phyloP scores from a whole-genome alignment of 2,888 invertebrate genomes.

The Pyrrhia umbra region DNA sequence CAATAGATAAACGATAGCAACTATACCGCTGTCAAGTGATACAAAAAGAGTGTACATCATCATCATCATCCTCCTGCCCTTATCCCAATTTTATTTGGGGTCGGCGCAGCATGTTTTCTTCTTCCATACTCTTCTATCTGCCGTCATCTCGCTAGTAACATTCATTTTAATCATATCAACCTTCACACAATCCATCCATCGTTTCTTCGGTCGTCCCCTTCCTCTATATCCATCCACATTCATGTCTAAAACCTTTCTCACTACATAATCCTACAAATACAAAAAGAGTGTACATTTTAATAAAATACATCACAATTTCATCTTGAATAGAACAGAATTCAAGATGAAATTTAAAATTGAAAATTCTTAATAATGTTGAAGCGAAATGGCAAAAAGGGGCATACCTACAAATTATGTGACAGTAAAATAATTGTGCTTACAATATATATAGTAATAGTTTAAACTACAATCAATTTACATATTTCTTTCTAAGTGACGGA shows the following conservation, averaged over 20 bases:
- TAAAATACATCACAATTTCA: constrained; percentile 8
- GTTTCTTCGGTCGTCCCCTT: too few relatives aligned
- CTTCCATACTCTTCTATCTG: too few relatives aligned
- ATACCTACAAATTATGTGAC: constrained; percentile 13
- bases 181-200: too few relatives aligned
- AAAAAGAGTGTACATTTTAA: constrained; percentile 8
- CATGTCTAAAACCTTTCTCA: too few relatives aligned
- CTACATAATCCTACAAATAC: too few relatives aligned
- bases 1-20: neutral
- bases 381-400: constrained; percentile 1
- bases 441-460: neutral
- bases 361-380: constrained; percentile 17
- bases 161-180: too few relatives aligned
- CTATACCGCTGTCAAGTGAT: constrained; percentile 2
- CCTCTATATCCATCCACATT: too few relatives aligned
- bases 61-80: too few relatives aligned
- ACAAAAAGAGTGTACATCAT: constrained; percentile 7
- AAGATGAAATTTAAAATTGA: constrained; percentile 32
- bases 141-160: too few relatives aligned
- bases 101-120: too few relatives aligned
- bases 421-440: constrained; percentile 7
- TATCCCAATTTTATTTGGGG: too few relatives aligned
- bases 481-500: too few relatives aligned
- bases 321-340: neutral
- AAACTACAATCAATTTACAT: neutral